Evolutionary conservation across 2,888 invertebrate genomes (phyloP), one percentile per base, ranked within the genome.

Genomic region (Lathronympha strigana): DNA sequence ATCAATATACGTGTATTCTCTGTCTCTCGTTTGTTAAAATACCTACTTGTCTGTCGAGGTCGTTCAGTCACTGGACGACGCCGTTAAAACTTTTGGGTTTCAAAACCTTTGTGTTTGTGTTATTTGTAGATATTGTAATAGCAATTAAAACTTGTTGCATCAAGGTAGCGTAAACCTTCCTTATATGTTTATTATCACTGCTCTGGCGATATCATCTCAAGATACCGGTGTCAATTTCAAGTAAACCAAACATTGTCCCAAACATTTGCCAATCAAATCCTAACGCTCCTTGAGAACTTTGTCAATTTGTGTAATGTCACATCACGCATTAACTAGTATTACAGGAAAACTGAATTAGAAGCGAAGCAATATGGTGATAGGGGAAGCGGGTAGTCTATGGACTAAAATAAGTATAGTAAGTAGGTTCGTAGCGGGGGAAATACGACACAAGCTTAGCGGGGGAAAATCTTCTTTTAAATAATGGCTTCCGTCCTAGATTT

Each of bases 281-380:
- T n/a, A 55, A 28, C 25, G 15, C 43, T 38, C 25, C 25, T 54
- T 15, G 17, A 13, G 25, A 55, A 55, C 55, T 55, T 43, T 17
- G 43, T 43, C 28, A 55, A 55, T 55, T 55, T 55, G 43, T 19
- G 28, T 43, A 28, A 43, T 28, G 28, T 55, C 40, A 43, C 28
- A 55, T 55, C 55, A 55, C 19, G 55, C 25, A 43, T 55, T 55
- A 28, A 19, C 43, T 55, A 43, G 55, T 55, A 28, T 8, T 43
- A 55, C 55, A 55, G 19, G 19, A 19, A 43, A 55, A 55, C 55
- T 43, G 43, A 55, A 55, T 55, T 55, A 55, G 55, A 43, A 19
- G 13, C 19, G 28, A 6, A 11, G 43, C 25, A 19, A 19, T 17
- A 55, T 43, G 19, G 5, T 43, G 19, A 19, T 11, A 40, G 28